These are phyloP conservation scores for Mythimna loreyi DNA, from an alignment of 2,888 invertebrate genomes.

Conservation along the genomic window DNA sequence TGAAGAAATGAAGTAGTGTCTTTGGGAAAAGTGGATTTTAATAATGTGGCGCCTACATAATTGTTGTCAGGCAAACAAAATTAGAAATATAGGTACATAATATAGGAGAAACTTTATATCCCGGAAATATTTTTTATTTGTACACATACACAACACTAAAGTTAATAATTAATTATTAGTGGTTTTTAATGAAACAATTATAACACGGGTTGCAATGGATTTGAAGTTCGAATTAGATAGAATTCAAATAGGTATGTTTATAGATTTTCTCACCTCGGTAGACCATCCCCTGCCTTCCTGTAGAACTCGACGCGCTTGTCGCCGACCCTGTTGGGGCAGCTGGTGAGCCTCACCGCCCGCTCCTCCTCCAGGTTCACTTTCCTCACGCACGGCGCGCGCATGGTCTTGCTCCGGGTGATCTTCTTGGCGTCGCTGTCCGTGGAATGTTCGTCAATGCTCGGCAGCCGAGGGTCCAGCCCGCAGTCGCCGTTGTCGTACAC, in stretches of 20 bases:
- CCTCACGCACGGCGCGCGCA: conserved; percentile 67
- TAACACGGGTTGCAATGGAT: neutral
- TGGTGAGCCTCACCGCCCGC: conserved; percentile 67
- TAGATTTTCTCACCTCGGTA: conserved; percentile 77
- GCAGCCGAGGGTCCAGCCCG: conserved; percentile 77
- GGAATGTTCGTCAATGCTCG: conserved; percentile 86
- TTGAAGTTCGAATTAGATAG: neutral
- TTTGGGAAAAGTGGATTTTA: too few relatives aligned
- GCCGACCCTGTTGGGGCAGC: conserved; percentile 73
- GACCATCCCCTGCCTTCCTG: conserved; percentile 79
- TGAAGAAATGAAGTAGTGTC: too few relatives aligned
- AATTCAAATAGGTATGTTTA: neutral
- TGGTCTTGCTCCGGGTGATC: conserved; percentile 51
- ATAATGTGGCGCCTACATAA: too few relatives aligned
- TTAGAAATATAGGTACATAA: too few relatives aligned
- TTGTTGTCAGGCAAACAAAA: too few relatives aligned
- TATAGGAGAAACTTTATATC: too few relatives aligned
- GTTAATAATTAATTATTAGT: too few relatives aligned
- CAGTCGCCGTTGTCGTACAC: conserved; percentile 82
- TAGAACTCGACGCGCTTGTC: conserved; percentile 80
- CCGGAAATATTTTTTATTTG: too few relatives aligned
- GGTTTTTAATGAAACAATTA: too few relatives aligned
- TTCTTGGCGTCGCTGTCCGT: conserved; percentile 69
- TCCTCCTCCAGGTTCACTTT: conserved; percentile 71
- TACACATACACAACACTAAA: too few relatives aligned